Evolutionary conservation across 2,797 vertebrate genomes (phyloP).

Genomic region (Notoglanidium macrostoma): DNA sequence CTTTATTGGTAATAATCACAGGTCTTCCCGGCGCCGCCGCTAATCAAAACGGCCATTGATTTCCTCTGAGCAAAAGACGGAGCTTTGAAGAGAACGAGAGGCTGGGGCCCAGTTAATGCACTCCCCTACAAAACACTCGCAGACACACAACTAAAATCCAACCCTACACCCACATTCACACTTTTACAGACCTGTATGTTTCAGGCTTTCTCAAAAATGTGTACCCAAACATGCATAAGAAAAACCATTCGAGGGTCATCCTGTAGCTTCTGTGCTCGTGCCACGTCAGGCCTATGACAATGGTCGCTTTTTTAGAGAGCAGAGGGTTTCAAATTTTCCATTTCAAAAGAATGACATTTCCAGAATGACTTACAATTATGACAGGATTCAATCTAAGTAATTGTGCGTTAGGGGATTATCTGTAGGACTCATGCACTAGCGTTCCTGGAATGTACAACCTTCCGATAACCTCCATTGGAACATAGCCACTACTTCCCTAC

Average conservation of each 20-base stretch:
- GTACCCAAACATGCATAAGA: background rate
- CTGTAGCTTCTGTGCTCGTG: background rate
- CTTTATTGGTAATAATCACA: constrained; percentile 79
- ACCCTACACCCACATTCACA: background rate
- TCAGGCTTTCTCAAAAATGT: background rate
- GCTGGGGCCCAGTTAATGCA: constrained; percentile 21
- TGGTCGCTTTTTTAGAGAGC: background rate
- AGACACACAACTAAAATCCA: background rate
- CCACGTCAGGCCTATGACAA: background rate
- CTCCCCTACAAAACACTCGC: background rate
- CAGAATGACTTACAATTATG: background rate
- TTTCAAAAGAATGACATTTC: background rate
- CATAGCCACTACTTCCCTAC: background rate
- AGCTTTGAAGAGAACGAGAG: constrained; percentile 40
- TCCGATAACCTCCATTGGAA: background rate
- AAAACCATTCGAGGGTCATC: background rate
- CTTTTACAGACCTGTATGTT: background rate
- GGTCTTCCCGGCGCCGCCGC: constrained; percentile 65
- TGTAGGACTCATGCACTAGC: background rate
- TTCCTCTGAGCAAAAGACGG: constrained; percentile 60
- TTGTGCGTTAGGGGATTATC: background rate
- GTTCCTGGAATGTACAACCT: background rate
- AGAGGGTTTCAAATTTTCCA: background rate
- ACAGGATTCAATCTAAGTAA: background rate
- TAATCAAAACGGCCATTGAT: constrained; percentile 68